Evolutionary conservation across 2,888 invertebrate genomes (phyloP).

Genomic region (Mythimna ferrago): DNA sequence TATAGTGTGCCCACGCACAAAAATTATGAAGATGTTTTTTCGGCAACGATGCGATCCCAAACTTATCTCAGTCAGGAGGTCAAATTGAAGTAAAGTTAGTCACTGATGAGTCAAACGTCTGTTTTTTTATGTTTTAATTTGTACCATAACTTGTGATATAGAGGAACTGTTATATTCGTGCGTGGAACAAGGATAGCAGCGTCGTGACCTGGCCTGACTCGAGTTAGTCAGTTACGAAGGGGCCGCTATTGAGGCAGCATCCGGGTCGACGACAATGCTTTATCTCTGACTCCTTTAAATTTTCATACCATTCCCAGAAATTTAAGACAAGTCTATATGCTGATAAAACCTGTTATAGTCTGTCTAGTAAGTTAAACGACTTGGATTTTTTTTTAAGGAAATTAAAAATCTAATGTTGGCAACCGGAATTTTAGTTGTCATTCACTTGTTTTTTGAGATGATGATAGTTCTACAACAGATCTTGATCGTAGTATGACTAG

Average conservation of each 20-base stretch:
- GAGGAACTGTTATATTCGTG: slow-evolving; percentile 58
- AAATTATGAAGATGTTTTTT: slow-evolving; percentile 35
- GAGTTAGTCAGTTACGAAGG: slow-evolving; percentile 70
- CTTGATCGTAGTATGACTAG: too few species aligned
- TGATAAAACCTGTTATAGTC: not conserved
- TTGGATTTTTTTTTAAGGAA: too few species aligned
- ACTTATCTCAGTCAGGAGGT: slow-evolving; percentile 37
- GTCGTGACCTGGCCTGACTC: slow-evolving; percentile 75
- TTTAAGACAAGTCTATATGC: not conserved
- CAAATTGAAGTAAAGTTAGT: slow-evolving; percentile 33
- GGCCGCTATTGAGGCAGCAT: slow-evolving; percentile 70
- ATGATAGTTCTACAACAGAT: too few species aligned
- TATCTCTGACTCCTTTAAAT: slow-evolving; percentile 72
- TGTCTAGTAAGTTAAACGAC: too few species aligned
- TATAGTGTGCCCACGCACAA: slow-evolving; percentile 9
- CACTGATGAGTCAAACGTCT: slow-evolving; percentile 41
- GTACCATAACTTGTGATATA: slow-evolving; percentile 46
- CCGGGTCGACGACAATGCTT: slow-evolving; percentile 79
- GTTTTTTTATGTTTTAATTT: slow-evolving; percentile 25
- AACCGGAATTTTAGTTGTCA: too few species aligned
- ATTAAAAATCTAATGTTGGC: too few species aligned
- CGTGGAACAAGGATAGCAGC: slow-evolving; percentile 66
- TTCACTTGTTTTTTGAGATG: too few species aligned
- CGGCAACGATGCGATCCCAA: slow-evolving; percentile 11
- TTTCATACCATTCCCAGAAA: slow-evolving; percentile 62